Evolutionary conservation across 1,140 invertebrate species (phyloP), one percentile per base, ranked within the genome.

Genomic region (Zaprionus capensis): DNA sequence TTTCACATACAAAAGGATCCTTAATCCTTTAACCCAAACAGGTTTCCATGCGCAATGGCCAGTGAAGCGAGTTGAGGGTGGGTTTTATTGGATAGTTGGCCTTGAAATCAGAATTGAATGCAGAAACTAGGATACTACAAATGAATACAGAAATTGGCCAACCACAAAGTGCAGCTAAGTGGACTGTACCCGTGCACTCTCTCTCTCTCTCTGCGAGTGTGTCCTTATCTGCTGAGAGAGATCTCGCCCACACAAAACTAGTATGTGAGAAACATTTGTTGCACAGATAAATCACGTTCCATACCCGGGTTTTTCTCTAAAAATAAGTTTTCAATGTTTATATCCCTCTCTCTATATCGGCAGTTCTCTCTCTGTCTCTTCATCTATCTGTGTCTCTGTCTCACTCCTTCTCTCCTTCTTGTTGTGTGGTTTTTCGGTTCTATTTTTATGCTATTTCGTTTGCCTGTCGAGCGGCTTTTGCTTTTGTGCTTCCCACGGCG

Each of bases 21-120:
- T 38, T 86, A 88, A 88, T 87, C 83, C 83, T 86, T 88, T 86
- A 22, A 56, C 64, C 64, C 77, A 83, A 83, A 86, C 82, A 86
- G 83, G 86, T 86, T 77, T 66, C 24, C 34, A 14, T 71, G 49
- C 62, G 53, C 26, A 82, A 80, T 71, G 26, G 63, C 17, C n/a
- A 9, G 20, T 36, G 55, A 24, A 53, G 59, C 34, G 41, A 59
- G 28, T 36, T 26, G 20, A 53, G 67, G 41, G 73, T 71, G 72
- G 55, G 36, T 71, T 51, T 57, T 53, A 9, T 9, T 31, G 5
- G 62, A 31, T 11, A 44, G 70, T 36, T 69, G 76, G 12, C 80
- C 80, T 68, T 79, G 80, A 79, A 82, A 70, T 64, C 24, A 17
- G 24, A 26, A 26, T 26, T 26, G 24, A 26, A 46, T 38, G 28